Evolutionary conservation across 2,797 vertebrate genomes (phyloP).

Genomic region (Hylomyscus alleni): DNA sequence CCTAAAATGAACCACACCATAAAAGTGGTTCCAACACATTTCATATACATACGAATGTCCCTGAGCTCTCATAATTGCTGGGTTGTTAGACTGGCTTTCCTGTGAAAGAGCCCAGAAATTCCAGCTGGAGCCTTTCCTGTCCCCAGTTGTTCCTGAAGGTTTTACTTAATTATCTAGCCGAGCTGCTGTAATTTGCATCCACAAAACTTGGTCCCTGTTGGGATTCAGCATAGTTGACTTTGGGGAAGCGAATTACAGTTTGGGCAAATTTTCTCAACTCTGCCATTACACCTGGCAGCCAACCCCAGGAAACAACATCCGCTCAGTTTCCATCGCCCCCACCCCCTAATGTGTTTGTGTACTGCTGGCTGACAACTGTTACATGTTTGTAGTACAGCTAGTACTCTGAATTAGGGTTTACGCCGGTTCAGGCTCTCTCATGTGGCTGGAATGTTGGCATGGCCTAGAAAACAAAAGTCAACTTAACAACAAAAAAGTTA

Average conservation of each 20-base stretch:
- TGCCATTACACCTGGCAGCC: constrained; percentile 50
- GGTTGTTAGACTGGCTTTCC: constrained; percentile 20
- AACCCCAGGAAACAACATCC: constrained; percentile 1
- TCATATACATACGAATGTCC: constrained; percentile 60
- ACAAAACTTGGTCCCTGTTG: neutral
- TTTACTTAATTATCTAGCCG: constrained; percentile 54
- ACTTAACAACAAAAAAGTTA: constrained; percentile 66
- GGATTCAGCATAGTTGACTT: neutral
- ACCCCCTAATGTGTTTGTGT: constrained; percentile 75
- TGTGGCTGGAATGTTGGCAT: constrained; percentile 88
- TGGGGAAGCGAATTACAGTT: constrained; percentile 10
- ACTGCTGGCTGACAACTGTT: constrained; percentile 84
- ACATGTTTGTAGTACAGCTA: constrained; percentile 86
- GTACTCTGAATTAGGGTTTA: constrained; percentile 85
- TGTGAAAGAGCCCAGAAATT: constrained; percentile 58
- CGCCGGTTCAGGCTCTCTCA: constrained; percentile 85
- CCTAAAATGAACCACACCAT: constrained; percentile 84
- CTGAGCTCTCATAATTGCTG: constrained; percentile 53
- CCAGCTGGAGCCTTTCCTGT: constrained; percentile 44
- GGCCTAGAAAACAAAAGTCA: constrained; percentile 83
- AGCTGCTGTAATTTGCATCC: constrained; percentile 39
- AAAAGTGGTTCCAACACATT: constrained; percentile 76
- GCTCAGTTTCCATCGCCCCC: constrained; percentile 48
- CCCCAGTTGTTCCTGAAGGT: constrained; percentile 33
- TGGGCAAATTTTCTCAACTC: constrained; percentile 17